phyloP scores from a whole-genome alignment of 2,113 vertebrate genomes.

The Bubo bubo region DNA sequence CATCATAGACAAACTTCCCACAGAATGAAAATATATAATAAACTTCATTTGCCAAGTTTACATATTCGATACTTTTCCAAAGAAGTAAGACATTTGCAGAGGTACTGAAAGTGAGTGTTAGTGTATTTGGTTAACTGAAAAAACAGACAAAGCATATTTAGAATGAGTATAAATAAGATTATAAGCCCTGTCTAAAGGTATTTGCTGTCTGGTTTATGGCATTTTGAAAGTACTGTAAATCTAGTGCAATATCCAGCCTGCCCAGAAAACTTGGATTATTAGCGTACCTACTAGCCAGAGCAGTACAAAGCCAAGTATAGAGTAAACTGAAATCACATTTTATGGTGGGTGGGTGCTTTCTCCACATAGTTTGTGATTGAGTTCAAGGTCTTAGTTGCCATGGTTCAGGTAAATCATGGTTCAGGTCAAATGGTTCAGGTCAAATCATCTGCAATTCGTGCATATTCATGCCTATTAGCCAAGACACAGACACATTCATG shows the following conservation, averaged over 20 bases:
- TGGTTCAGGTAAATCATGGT: fast-evolving
- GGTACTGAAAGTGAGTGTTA: not conserved
- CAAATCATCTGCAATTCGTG: not conserved
- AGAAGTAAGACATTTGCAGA: not conserved
- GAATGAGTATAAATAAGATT: not conserved
- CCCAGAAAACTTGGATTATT: not conserved
- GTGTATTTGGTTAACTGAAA: not conserved
- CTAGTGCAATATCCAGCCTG: not conserved
- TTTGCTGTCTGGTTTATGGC: not conserved
- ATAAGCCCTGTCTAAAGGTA: not conserved
- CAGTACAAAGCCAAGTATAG: not conserved
- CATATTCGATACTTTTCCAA: not conserved
- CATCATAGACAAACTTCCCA: not conserved
- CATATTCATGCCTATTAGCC: not conserved
- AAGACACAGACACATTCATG: not conserved
- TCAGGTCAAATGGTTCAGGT: no score
- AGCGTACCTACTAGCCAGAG: not conserved
- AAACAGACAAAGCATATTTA: not conserved
- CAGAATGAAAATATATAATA: not conserved
- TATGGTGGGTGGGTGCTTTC: not conserved
- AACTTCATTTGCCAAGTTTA: not conserved
- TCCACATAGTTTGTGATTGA: not conserved
- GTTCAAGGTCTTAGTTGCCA: not conserved
- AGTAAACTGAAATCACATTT: not conserved
- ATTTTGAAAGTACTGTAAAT: constrained; percentile 25